A percentile compares a stretch with the other conserved stretches of the same genome.
phyloP scores from a whole-genome alignment of 2,113 vertebrate genomes.

The Callaeas wilsoni region DNA sequence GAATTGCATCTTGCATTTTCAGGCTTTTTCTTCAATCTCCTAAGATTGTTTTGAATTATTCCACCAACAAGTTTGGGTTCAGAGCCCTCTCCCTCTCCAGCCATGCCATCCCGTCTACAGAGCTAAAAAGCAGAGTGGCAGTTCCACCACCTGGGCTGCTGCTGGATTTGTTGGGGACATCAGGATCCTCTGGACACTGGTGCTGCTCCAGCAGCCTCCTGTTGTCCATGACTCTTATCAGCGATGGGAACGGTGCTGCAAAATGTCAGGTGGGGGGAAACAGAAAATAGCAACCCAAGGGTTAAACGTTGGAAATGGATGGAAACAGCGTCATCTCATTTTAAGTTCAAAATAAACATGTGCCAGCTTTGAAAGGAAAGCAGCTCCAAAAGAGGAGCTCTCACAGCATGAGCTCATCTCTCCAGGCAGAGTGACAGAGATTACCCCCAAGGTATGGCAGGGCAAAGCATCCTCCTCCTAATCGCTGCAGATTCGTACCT shows the following conservation, averaged over 20 bases:
- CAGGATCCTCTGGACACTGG: background rate
- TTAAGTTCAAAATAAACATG: background rate
- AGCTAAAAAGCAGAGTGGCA: background rate
- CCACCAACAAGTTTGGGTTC: background rate
- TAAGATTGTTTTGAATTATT: background rate
- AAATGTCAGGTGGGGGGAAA: background rate
- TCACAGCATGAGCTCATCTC: background rate
- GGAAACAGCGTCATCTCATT: background rate
- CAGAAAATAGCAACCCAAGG: background rate
- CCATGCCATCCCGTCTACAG: background rate
- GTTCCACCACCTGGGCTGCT: background rate
- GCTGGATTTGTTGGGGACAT: background rate
- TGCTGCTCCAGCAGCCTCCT: fast-evolving
- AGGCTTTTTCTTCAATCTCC: background rate
- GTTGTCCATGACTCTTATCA: fast-evolving
- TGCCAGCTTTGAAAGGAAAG: constrained; percentile 1
- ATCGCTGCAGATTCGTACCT: fast-evolving
- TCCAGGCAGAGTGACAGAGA: background rate
- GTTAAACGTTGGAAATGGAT: background rate
- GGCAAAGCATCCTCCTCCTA: background rate
- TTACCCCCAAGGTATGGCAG: background rate
- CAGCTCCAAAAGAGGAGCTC: constrained; percentile 1
- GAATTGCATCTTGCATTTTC: background rate
- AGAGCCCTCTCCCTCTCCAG: background rate
- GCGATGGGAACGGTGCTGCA: background rate